Evolutionary conservation across 2,797 vertebrate genomes (phyloP).

Genomic region (Coendou prehensilis): DNA sequence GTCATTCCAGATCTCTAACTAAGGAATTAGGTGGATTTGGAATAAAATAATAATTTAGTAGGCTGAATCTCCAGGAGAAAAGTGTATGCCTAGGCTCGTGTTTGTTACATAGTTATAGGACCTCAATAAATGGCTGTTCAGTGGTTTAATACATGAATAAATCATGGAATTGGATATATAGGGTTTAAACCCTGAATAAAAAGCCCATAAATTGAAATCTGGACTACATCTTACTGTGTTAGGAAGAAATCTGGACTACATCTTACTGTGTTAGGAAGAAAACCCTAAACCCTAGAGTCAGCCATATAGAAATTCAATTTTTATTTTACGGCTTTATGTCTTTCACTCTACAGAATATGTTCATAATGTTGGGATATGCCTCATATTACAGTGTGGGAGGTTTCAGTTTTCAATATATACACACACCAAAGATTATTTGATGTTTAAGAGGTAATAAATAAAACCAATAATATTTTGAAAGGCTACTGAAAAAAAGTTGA

Average conservation of each 20-base stretch:
- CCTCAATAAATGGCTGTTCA: neutral
- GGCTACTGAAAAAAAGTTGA: neutral
- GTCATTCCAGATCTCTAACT: neutral
- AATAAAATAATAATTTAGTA: conserved; percentile 24
- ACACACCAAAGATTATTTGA: neutral
- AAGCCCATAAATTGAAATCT: neutral
- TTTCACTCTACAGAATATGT: neutral
- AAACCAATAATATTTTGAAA: conserved; percentile 67
- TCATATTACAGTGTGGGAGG: neutral
- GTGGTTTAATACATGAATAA: conserved; percentile 21
- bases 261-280: neutral
- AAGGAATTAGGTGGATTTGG: neutral
- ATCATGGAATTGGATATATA: neutral
- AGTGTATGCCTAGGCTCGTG: neutral
- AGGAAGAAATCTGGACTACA: neutral
- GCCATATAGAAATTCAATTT: neutral
- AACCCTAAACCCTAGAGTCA: neutral
- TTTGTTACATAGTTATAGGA: neutral
- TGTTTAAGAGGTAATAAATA: conserved; percentile 43
- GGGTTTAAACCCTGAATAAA: conserved; percentile 16
- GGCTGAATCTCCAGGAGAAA: neutral
- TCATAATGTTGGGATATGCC: neutral
- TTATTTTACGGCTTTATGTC: neutral
- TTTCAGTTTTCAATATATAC: conserved; percentile 20
- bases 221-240: neutral